Conservation (phyloP, 2,797 vertebrate species). For the Pipistrellus kuhlii region DNA sequence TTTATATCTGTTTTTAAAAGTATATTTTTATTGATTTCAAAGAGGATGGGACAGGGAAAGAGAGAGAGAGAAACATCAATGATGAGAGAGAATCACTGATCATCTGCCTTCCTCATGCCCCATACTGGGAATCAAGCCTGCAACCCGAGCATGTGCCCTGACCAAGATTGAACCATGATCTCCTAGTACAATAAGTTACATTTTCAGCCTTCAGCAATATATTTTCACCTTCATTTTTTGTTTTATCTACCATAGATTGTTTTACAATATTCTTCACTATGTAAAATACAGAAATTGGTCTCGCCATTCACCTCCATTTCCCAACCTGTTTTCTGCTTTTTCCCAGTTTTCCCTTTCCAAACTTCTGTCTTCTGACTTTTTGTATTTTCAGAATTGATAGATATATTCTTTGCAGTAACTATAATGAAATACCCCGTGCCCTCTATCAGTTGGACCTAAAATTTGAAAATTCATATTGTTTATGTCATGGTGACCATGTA, state of each 20-base stretch:
- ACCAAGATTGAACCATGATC: too few species aligned
- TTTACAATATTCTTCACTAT: neutral
- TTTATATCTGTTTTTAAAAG: too few species aligned
- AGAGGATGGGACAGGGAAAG: too few species aligned
- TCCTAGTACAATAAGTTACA: neutral
- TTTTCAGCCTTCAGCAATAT: neutral
- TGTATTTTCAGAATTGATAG: neutral
- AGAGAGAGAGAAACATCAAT: too few species aligned
- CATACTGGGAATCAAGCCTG: too few species aligned
- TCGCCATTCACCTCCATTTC: neutral
- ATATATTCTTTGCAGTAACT: neutral
- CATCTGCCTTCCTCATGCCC: too few species aligned
- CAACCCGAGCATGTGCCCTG: too few species aligned
- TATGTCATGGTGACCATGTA: neutral
- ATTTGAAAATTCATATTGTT: neutral
- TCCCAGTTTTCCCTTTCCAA: neutral
- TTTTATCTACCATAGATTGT: neutral
- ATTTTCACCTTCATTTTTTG: slow-evolving; percentile 4
- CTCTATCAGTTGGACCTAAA: neutral
- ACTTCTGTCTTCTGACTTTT: neutral
- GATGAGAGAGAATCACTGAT: too few species aligned
- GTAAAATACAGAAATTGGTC: neutral
- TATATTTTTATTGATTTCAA: too few species aligned
- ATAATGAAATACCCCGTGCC: neutral
- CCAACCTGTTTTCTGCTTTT: neutral